A percentile compares a stretch with the other conserved stretches of the same genome.
These are phyloP conservation scores for Remorina albescens DNA, from an alignment of 2,797 vertebrate species.

Conservation along the genomic window DNA sequence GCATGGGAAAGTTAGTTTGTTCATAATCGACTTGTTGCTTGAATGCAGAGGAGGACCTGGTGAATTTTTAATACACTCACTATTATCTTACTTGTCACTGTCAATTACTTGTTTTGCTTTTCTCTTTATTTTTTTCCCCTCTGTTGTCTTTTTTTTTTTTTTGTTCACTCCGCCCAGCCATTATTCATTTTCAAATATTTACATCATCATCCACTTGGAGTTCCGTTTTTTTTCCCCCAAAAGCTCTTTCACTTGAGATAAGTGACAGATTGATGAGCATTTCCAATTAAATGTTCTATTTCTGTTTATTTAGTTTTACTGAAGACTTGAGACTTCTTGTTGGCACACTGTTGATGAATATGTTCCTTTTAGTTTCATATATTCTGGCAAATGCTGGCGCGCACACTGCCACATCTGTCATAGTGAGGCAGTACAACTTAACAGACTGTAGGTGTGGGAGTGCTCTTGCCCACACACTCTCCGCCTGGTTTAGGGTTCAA, in stretches of 20 bases:
- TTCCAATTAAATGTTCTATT: constrained; percentile 67
- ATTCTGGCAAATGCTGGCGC: constrained; percentile 58
- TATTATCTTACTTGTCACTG: constrained; percentile 63
- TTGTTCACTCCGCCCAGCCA: constrained; percentile 45
- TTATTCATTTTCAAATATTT: constrained; percentile 60
- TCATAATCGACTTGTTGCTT: constrained; percentile 63
- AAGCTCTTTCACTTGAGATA: constrained; percentile 44
- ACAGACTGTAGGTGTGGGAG: constrained; percentile 79
- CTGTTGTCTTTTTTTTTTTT: constrained; percentile 56
- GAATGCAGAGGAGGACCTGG: constrained; percentile 45
- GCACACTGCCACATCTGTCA: constrained; percentile 70
- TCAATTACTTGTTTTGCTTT: constrained; percentile 60
- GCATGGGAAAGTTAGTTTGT: constrained; percentile 51
- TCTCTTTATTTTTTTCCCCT: constrained; percentile 26
- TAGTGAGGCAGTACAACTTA: constrained; percentile 61
- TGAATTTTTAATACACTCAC: constrained; percentile 68
- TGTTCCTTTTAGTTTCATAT: constrained; percentile 57
- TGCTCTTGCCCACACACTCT: constrained; percentile 61
- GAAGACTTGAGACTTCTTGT: constrained; percentile 47
- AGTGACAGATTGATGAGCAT: constrained; percentile 69
- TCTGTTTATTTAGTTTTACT: constrained; percentile 62
- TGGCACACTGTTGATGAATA: constrained; percentile 44
- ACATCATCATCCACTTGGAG: constrained; percentile 39
- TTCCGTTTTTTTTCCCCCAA: constrained; percentile 14
- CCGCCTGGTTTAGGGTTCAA: constrained; percentile 66